These are phyloP conservation scores for Drosophila nr. perissopoda DNA, from an alignment of 2,888 invertebrate genomes.

Conservation along the genomic window DNA sequence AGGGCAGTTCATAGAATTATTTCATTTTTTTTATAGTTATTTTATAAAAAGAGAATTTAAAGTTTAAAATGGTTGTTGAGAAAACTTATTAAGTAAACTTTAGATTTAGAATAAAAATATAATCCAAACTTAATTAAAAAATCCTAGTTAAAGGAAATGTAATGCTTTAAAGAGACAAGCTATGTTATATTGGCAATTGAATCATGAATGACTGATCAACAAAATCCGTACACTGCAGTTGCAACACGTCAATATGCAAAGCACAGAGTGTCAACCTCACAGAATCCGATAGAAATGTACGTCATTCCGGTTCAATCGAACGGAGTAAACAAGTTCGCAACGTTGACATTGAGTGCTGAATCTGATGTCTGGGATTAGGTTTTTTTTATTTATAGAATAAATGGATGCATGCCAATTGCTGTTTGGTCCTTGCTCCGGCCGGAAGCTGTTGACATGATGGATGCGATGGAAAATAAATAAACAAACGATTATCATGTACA, in stretches of 20 bases:
- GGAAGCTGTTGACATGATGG: slow-evolving; percentile 44
- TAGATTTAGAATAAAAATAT: neutral
- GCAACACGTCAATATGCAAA: neutral
- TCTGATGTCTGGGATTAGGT: slow-evolving; percentile 22
- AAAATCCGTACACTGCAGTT: neutral
- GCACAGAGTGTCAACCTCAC: neutral
- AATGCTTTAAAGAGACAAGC: neutral
- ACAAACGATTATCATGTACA: slow-evolving; percentile 2
- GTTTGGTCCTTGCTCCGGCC: neutral
- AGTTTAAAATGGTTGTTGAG: neutral
- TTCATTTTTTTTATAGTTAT: slow-evolving; percentile 1
- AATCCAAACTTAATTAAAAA: neutral
- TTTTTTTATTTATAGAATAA: neutral
- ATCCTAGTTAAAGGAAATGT: neutral
- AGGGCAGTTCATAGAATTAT: slow-evolving; percentile 13
- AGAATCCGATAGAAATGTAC: slow-evolving; percentile 12
- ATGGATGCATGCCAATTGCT: neutral
- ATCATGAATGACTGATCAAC: neutral
- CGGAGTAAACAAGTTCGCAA: slow-evolving; percentile 41
- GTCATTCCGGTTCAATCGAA: slow-evolving; percentile 27
- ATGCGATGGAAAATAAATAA: slow-evolving; percentile 21
- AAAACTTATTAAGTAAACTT: too few relatives aligned
- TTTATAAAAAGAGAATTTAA: neutral
- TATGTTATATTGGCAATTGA: neutral
- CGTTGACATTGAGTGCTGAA: slow-evolving; percentile 8